Percentiles rank a stretch among this genome's conserved stretches.
These are phyloP conservation scores for Euura saliciscinereae DNA, from an alignment of 1,140 invertebrate species.

Conservation along the genomic window DNA sequence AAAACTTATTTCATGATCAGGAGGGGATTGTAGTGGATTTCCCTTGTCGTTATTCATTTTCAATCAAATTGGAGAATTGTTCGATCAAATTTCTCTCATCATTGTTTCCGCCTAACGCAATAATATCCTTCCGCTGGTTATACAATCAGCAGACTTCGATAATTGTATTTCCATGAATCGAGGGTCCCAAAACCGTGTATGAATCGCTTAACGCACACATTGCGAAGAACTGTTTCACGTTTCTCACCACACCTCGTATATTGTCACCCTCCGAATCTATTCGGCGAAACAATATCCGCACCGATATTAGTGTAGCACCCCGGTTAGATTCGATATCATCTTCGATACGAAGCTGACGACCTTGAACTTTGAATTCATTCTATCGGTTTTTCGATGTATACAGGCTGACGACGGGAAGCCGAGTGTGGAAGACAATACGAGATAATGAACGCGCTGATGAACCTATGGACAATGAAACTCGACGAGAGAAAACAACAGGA, in stretches of 20 bases:
- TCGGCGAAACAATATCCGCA: too few relatives aligned
- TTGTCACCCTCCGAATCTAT: too few relatives aligned
- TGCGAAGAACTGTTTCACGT: too few relatives aligned
- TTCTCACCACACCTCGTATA: too few relatives aligned
- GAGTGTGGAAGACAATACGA: slow-evolving; percentile 49
- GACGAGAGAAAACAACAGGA: too few relatives aligned
- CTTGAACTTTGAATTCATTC: too few relatives aligned
- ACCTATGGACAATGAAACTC: slow-evolving; percentile 44
- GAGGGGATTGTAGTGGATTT: background rate
- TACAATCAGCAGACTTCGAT: background rate
- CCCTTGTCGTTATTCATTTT: background rate
- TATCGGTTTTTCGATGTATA: too few relatives aligned
- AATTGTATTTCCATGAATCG: background rate
- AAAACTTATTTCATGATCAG: background rate
- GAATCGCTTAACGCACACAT: too few relatives aligned
- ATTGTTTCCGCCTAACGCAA: background rate
- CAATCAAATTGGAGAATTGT: background rate
- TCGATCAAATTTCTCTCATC: background rate
- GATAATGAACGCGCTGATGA: slow-evolving; percentile 60
- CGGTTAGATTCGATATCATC: too few relatives aligned
- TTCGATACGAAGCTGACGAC: too few relatives aligned
- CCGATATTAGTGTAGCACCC: too few relatives aligned
- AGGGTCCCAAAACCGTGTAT: too few relatives aligned
- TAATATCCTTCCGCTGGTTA: background rate
- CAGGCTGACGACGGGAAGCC: slow-evolving; percentile 32